Conservation (phyloP, 1,140 invertebrate genomes). For the Bursaphelenchus mucronatus region DNA sequence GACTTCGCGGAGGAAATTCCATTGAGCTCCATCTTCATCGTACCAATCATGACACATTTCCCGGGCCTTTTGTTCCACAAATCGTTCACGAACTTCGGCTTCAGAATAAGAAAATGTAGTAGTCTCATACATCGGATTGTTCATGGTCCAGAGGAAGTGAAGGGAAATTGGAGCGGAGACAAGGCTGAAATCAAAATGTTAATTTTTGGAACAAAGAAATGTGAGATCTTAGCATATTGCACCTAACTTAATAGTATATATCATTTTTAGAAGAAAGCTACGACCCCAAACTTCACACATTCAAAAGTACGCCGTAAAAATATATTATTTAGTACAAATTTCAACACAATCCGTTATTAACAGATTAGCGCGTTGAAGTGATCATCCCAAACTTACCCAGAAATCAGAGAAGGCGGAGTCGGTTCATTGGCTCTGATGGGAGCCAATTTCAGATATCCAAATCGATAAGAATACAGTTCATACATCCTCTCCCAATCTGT, state of each 20-base stretch:
- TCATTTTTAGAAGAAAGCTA: no score
- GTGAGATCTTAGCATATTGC: no score
- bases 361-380: background rate
- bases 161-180: conserved; percentile 59
- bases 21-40: conserved; percentile 51
- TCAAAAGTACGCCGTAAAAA: no score
- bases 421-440: conserved; percentile 51
- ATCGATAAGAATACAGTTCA: conserved; percentile 53
- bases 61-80: conserved; percentile 51
- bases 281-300: no score
- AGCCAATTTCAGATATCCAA: conserved; percentile 58
- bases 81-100: conserved; percentile 34
- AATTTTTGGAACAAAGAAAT: background rate
- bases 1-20: conserved; percentile 56
- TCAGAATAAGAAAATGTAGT: conserved; percentile 48
- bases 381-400: conserved; percentile 40
- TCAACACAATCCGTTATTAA: background rate
- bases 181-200: conserved; percentile 38
- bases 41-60: conserved; percentile 61
- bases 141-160: conserved; percentile 56
- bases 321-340: no score
- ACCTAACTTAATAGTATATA: no score
- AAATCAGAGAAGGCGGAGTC: conserved; percentile 36
- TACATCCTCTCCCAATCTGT: conserved; percentile 59
- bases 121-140: conserved; percentile 49